Conservation (phyloP, 1,140 invertebrate species). For the Lucilia cuprina region DNA sequence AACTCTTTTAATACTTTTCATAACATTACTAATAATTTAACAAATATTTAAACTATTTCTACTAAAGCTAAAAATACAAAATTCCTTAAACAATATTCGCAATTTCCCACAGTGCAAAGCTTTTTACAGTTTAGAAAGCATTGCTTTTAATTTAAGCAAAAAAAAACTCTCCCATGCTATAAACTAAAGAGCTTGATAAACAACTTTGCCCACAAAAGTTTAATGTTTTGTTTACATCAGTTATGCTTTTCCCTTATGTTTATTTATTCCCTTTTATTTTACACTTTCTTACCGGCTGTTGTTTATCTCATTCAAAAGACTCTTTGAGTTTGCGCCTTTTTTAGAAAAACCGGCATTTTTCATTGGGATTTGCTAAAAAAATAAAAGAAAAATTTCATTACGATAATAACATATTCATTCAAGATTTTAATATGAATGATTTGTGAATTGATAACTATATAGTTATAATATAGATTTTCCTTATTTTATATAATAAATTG, state of each 20-base stretch:
- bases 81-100: too few species aligned
- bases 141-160: neutral
- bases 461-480: too few species aligned
- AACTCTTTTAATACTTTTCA: too few species aligned
- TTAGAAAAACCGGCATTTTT: neutral
- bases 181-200: neutral
- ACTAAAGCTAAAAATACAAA: too few species aligned
- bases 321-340: neutral
- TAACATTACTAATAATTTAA: too few species aligned
- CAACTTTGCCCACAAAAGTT: neutral
- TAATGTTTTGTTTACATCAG: too few species aligned
- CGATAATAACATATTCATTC: neutral
- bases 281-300: neutral
- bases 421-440: neutral
- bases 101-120: neutral
- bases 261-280: too few species aligned
- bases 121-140: neutral
- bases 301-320: neutral
- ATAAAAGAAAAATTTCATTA: neutral
- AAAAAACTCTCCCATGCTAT: neutral
- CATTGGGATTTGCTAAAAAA: neutral
- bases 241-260: too few species aligned
- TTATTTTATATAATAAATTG: too few species aligned
- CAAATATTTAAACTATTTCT: too few species aligned
- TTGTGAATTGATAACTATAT: too few species aligned